Percentiles rank a stretch among this genome's conserved stretches.
Conservation (phyloP, 2,113 vertebrate genomes). For the Sphyrna mokarran region DNA sequence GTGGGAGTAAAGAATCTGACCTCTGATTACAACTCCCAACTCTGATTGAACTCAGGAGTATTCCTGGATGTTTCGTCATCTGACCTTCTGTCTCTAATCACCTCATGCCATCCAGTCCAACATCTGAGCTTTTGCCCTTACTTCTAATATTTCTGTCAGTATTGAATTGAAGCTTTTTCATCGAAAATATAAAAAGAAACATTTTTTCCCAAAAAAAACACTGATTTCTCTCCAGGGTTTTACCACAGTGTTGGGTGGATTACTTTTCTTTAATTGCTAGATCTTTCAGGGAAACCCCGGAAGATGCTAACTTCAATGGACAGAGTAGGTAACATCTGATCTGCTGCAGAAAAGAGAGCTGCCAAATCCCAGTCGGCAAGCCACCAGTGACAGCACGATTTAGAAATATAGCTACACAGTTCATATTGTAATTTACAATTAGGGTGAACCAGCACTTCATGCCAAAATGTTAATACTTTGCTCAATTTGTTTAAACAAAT, state of each 20-base stretch:
- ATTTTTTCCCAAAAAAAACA: not conserved
- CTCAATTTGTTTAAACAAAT: constrained; percentile 24
- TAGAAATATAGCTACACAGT: too few species aligned
- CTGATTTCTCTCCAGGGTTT: not conserved
- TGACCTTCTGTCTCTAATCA: not conserved
- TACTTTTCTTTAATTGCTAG: not conserved
- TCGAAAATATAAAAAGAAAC: not conserved
- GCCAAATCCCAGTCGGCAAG: too few species aligned
- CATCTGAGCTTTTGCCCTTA: not conserved
- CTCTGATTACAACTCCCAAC: not conserved
- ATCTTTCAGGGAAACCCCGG: too few species aligned
- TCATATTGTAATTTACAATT: not conserved
- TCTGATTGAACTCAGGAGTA: not conserved
- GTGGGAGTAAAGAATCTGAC: not conserved
- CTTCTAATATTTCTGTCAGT: not conserved
- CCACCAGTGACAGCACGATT: not conserved
- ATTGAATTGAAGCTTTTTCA: not conserved
- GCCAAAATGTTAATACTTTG: not conserved
- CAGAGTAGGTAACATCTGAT: not conserved
- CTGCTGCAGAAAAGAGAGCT: not conserved
- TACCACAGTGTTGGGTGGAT: not conserved
- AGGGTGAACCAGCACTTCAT: not conserved
- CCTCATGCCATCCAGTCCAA: too few species aligned
- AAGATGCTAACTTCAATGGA: not conserved
- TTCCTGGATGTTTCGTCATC: not conserved